Conservation (phyloP, 1,140 invertebrate genomes). For the Drosophila malerkotliana region DNA sequence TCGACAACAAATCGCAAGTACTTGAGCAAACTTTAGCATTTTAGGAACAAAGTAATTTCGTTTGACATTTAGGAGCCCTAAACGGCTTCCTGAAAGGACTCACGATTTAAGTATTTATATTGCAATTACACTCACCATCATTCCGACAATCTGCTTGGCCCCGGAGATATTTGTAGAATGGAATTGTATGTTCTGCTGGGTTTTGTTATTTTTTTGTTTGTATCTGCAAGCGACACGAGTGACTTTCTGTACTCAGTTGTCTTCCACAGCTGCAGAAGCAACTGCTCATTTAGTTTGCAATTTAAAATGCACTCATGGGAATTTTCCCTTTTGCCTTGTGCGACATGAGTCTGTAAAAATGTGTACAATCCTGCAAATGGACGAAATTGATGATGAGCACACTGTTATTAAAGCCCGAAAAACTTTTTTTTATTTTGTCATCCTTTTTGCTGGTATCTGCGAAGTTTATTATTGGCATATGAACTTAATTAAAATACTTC, state of each 20-base stretch:
- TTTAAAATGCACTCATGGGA: slow-evolving; percentile 26
- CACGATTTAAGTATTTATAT: slow-evolving; percentile 62
- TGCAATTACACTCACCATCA: slow-evolving; percentile 60
- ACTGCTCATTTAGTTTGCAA: slow-evolving; percentile 40
- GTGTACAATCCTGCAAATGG: slow-evolving; percentile 3
- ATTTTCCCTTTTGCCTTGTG: not conserved
- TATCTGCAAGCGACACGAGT: slow-evolving; percentile 17
- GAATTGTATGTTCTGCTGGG: not conserved
- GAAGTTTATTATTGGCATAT: not conserved
- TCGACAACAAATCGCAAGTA: slow-evolving; percentile 17
- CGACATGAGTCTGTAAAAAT: slow-evolving; percentile 14
- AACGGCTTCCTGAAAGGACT: slow-evolving; percentile 52
- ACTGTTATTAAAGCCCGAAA: not conserved
- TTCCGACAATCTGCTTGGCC: slow-evolving; percentile 10
- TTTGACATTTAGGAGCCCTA: slow-evolving; percentile 48
- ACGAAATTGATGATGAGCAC: not conserved
- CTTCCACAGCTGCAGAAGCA: slow-evolving; percentile 1
- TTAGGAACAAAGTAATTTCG: slow-evolving; percentile 59
- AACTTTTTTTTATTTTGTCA: no score
- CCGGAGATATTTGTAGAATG: not conserved
- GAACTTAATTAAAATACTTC: slow-evolving; percentile 20
- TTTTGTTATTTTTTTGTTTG: slow-evolving; percentile 5
- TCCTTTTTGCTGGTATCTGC: not conserved
- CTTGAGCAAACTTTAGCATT: slow-evolving; percentile 58
- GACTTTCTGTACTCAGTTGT: slow-evolving; percentile 4